phyloP scores from a whole-genome alignment of 35 echinoderm and acorn worm species.

The Apostichopus parvimensis region DNA sequence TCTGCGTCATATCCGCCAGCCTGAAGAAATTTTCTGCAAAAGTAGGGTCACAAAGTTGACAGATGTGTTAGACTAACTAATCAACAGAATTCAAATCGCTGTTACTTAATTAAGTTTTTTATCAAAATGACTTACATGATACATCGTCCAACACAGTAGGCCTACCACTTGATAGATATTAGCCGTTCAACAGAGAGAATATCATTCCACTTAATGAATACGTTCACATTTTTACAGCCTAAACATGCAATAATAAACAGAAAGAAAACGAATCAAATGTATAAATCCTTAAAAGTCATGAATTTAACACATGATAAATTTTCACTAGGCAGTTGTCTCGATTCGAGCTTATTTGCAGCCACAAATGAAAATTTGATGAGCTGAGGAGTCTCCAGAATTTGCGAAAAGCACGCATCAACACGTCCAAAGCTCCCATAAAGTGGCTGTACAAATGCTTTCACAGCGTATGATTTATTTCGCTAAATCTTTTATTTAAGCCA shows the following conservation, averaged over 20 bases:
- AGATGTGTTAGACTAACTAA: not conserved
- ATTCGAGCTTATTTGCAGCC: conserved; percentile 37
- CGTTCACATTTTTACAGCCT: not conserved
- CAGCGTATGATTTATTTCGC: conserved; percentile 56
- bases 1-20: conserved; percentile 79
- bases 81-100: not conserved
- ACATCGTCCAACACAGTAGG: not conserved
- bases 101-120: not conserved
- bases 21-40: conserved; percentile 76
- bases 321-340: conserved; percentile 30
- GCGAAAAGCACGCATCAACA: conserved; percentile 41
- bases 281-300: conserved; percentile 40
- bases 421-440: conserved; percentile 48
- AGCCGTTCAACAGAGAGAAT: not conserved
- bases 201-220: not conserved
- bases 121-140: not conserved
- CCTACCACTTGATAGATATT: not conserved
- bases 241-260: conserved; percentile 13
- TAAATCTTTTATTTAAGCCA: conserved; percentile 53
- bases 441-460: conserved; percentile 58
- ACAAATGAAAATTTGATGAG: conserved; percentile 55
- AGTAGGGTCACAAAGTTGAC: not conserved
- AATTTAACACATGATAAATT: conserved; percentile 52
- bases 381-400: conserved; percentile 33
- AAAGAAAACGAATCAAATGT: conserved; percentile 11